Percentiles rank a stretch among this genome's conserved stretches.
phyloP scores from a whole-genome alignment of 2,888 invertebrate species.

The Noctua pronuba region DNA sequence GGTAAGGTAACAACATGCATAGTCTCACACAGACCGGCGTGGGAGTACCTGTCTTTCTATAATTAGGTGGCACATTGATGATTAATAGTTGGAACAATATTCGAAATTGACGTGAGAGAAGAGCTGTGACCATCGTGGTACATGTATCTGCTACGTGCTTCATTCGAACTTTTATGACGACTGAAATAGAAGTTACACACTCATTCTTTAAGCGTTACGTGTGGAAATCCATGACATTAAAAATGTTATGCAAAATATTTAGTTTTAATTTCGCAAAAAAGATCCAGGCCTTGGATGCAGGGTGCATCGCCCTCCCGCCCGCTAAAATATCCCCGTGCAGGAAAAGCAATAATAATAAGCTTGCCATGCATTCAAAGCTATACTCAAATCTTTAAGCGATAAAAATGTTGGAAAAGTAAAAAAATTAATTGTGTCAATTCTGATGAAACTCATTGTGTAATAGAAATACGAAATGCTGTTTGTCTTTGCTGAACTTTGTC shows the following conservation, averaged over 20 bases:
- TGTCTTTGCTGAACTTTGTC: background rate
- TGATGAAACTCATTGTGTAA: background rate
- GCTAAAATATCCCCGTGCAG: too few relatives aligned
- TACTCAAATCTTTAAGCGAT: too few relatives aligned
- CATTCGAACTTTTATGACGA: background rate
- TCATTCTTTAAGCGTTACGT: too few relatives aligned
- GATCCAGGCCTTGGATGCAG: too few relatives aligned
- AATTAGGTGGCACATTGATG: slow-evolving; percentile 32
- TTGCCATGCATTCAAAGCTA: too few relatives aligned
- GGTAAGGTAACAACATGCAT: slow-evolving; percentile 55
- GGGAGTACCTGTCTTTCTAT: slow-evolving; percentile 27
- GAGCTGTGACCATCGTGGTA: background rate
- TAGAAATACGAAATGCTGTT: background rate
- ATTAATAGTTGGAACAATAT: slow-evolving; percentile 31
- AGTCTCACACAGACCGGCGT: slow-evolving; percentile 60
- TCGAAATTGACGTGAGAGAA: slow-evolving; percentile 3
- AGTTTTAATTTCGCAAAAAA: too few relatives aligned
- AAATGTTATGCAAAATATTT: too few relatives aligned
- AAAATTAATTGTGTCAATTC: background rate
- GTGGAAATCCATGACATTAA: too few relatives aligned
- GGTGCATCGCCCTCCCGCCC: too few relatives aligned
- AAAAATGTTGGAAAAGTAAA: background rate
- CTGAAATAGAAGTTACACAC: background rate
- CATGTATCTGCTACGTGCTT: background rate
- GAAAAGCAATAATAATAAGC: too few relatives aligned